A percentile compares a stretch with the other conserved stretches of the same genome.
phyloP scores from a whole-genome alignment of 2,113 vertebrate species.

The Phoenicopterus ruber region DNA sequence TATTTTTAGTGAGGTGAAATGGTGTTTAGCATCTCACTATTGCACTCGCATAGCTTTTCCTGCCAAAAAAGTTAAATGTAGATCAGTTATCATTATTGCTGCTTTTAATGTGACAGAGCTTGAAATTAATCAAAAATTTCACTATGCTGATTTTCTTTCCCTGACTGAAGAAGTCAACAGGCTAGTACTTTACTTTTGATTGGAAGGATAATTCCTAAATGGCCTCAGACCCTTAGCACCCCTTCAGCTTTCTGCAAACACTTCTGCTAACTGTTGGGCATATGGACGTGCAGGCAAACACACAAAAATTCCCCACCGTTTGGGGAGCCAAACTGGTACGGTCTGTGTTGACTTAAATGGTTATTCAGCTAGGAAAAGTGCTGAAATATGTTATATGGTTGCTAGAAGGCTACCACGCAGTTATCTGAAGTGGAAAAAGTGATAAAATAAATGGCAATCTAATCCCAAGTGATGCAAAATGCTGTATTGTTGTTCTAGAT shows the following conservation, averaged over 20 bases:
- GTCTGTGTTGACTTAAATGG: not conserved
- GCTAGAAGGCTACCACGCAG: not conserved
- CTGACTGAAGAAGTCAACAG: not conserved
- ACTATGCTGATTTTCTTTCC: not conserved
- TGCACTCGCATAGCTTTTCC: not conserved
- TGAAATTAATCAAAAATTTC: not conserved
- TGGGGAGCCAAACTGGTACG: not conserved
- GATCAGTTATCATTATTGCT: not conserved
- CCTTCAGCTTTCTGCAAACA: not conserved
- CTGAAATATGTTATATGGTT: not conserved
- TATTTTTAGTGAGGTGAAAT: not conserved
- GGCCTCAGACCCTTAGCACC: not conserved
- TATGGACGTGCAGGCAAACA: not conserved
- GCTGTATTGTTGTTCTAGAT: slow-evolving; percentile 76
- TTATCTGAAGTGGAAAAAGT: slow-evolving; percentile 7
- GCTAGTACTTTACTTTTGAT: not conserved
- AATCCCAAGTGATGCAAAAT: not conserved
- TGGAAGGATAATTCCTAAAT: not conserved
- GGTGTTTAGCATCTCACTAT: not conserved
- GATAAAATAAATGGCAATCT: not conserved
- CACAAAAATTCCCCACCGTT: not conserved
- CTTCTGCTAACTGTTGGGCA: not conserved
- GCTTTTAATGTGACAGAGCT: not conserved
- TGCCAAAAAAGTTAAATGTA: not conserved
- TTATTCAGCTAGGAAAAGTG: not conserved